Evolutionary conservation across 2,888 invertebrate genomes (phyloP), one percentile per base, ranked within the genome.

Genomic region (Chydorus sphaericus): DNA sequence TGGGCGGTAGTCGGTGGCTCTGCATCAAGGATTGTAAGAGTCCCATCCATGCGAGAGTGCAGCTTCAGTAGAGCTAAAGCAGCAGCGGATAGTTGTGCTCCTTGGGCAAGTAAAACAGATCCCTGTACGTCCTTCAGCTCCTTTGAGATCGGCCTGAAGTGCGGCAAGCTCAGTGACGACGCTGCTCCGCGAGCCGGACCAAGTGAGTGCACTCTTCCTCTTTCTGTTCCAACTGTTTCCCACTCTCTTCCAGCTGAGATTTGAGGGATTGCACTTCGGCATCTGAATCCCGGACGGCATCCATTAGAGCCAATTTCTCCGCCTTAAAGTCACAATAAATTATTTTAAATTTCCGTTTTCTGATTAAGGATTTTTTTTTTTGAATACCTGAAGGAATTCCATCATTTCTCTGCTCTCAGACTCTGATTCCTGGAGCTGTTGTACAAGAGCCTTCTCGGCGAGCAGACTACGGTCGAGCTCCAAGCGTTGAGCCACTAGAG

Each of bases 371-470:
- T n/a, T n/a, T n/a, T n/a, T n/a, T n/a, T n/a, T n/a, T n/a, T n/a
- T n/a, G n/a, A n/a, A n/a, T n/a, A n/a, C n/a, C n/a, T 87, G 85
- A 60, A 90, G 75, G 68, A 91, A 91, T 66, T 90, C 89, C 67
- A 88, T 86, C 72, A 90, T 75, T 70, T 91, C 90, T 3, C 77
- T 75, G 29, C 85, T 81, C 68, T 90, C 90, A 20, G 77, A 77
- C 68, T 90, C 88, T 26, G 83, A 75, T 64, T 85, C 85, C 58
- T 81, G 77, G 61, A 87, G 81, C 61, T 88, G 83, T 60, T 82
- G 81, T 56, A 83, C 71, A 48, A 87, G 70, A 14, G 76, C 70
- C 55, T 82, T 80, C 61, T 83, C 83, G 0, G 79, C 73, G 56
- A 78, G 77, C 54, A 84, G 70, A 57, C 81, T 82, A 60, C 78